Conservation (phyloP, 2,888 invertebrate genomes). For the Hydrotaea cyrtoneurina region DNA sequence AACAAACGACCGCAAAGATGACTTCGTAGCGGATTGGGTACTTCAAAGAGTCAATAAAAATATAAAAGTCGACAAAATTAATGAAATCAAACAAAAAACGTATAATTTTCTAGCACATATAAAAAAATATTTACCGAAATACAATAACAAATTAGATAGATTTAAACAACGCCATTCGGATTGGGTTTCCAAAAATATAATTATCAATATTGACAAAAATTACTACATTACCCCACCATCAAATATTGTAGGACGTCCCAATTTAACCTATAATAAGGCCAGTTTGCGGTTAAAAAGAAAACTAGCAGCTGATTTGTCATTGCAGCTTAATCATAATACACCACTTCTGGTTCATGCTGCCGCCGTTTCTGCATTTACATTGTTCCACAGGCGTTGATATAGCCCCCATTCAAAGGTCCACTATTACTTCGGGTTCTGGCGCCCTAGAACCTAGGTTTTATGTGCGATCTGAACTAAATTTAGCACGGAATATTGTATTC, state of each 20-base stretch:
- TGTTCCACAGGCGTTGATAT: no score
- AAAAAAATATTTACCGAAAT: constrained; percentile 25
- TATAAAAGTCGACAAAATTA: not conserved
- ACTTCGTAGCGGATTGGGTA: constrained; percentile 23
- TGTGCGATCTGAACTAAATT: no score
- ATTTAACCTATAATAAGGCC: constrained; percentile 43
- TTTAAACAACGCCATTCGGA: constrained; percentile 21
- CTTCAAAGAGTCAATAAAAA: constrained; percentile 20
- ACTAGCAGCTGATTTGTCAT: constrained; percentile 42
- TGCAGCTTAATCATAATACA: constrained; percentile 44
- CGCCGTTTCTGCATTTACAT: constrained; percentile 45
- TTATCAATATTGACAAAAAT: constrained; percentile 33
- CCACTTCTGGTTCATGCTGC: constrained; percentile 49
- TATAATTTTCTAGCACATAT: constrained; percentile 17
- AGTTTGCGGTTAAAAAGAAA: constrained; percentile 44
- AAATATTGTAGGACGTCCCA: constrained; percentile 33
- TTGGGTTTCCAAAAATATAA: constrained; percentile 25
- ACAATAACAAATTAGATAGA: constrained; percentile 30
- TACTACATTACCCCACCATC: constrained; percentile 10
- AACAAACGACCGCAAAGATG: no score
- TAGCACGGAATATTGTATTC: no score
- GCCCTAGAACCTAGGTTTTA: no score
- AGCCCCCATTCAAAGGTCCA: no score
- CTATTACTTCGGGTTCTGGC: no score
- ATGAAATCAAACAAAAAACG: not conserved